Base-by-base conservation (phyloP, 1,140 invertebrate species). In the Arion vulgaris region DNA sequence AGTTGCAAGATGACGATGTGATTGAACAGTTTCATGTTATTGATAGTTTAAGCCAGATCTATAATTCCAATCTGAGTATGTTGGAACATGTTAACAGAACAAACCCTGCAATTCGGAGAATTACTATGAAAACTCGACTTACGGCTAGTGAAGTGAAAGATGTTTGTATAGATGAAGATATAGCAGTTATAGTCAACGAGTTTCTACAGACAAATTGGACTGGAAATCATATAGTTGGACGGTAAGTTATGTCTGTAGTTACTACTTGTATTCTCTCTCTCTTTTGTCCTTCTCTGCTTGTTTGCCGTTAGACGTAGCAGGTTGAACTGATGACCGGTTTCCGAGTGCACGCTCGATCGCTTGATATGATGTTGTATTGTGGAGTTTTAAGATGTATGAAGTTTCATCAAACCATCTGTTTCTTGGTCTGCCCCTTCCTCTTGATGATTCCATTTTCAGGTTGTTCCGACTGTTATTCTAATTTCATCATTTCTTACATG, bases 91-190 rank as follows among this genome's bases (percentile, higher is more conserved):
- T 77, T n/a, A 39, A 32, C 68, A 71, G 28, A 73, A 36, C 32
- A 17, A 45, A 49, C 36, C 68, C 39, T 23, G 68, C 74, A 19
- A 23, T 80, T 15, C 83, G 73, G 66, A 26, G 72, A 38, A 66
- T 85, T 72, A 45, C 82, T 41, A 73, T 53, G 41, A 57, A 41
- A 15, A 69, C 41, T 23, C n/a, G 82, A 41, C 77, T 86, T 39
- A 86, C 87, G 7, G 75, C 82, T 23, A 80, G 82, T 28, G 84
- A 87, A 28, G 82, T 81, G 78, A 81, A 83, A 0, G 38, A 73
- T 32, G 41, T 86, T 17, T 73, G 68, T 1, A 85, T 85, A 11
- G 87, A 88, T 72, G 76, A 83, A 34, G 87, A 88, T 51, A 87
- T 88, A 68, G 81, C 86, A 62, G 45, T 66, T n/a, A 62, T 77